Percentiles rank a stretch among this genome's conserved stretches.
These are phyloP conservation scores for Podarcis lilfordi DNA, from an alignment of 2,797 vertebrate species.

Conservation along the genomic window DNA sequence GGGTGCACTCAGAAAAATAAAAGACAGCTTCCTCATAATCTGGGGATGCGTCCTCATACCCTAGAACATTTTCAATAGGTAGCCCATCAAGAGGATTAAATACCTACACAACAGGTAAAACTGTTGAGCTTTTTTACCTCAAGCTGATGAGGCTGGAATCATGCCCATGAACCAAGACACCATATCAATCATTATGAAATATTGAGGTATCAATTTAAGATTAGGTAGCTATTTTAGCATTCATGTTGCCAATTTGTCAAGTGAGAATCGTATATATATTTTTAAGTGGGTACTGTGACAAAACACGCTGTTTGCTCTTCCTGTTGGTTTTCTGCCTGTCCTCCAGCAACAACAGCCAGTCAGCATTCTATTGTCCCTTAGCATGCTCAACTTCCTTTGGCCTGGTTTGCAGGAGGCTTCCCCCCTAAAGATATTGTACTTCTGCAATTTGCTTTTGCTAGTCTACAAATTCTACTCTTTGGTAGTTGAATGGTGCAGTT, in stretches of 20 bases:
- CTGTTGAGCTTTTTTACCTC: background rate
- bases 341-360: background rate
- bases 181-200: background rate
- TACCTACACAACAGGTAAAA: conserved; percentile 5
- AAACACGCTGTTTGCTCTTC: too few relatives aligned
- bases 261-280: background rate
- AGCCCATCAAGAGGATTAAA: conserved; percentile 6
- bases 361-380: background rate
- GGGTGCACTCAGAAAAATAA: background rate
- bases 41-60: conserved; percentile 10
- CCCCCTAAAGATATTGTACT: too few relatives aligned
- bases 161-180: conserved; percentile 17
- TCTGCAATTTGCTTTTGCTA: too few relatives aligned
- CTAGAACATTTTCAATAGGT: conserved; percentile 2
- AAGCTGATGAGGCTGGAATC: background rate
- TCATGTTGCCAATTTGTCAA: background rate
- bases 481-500: too few relatives aligned
- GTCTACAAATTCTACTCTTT: too few relatives aligned
- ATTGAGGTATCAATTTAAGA: background rate
- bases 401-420: background rate
- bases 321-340: background rate
- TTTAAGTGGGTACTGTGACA: too few relatives aligned
- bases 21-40: conserved; percentile 21
- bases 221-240: background rate
- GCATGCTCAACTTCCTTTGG: background rate